Evolutionary conservation across 2,888 invertebrate species (phyloP).

Genomic region (Pyralis farinalis): DNA sequence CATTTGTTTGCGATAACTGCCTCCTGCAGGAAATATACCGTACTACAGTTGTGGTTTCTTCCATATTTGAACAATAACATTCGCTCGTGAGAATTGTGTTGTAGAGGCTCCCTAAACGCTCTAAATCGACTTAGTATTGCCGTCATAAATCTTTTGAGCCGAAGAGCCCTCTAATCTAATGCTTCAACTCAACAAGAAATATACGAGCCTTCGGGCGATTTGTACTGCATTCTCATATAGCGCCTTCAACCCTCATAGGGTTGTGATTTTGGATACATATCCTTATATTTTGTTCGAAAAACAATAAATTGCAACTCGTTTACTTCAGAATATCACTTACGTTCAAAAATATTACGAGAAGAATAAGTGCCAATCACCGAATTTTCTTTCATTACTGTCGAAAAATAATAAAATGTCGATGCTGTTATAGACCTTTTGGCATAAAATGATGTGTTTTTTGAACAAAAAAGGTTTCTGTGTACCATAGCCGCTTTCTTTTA

Average conservation of each 20-base stretch:
- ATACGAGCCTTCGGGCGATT: slow-evolving; percentile 47
- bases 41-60: not conserved
- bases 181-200: slow-evolving; percentile 53
- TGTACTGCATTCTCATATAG: slow-evolving; percentile 42
- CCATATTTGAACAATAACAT: slow-evolving; percentile 19
- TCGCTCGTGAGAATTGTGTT: slow-evolving; percentile 22
- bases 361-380: no score
- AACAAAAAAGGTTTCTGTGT: no score
- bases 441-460: no score
- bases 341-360: no score
- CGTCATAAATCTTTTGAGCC: slow-evolving; percentile 60
- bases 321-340: no score
- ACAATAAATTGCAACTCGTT: not conserved
- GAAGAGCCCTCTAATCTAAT: slow-evolving; percentile 57
- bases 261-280: slow-evolving; percentile 1
- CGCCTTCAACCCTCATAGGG: slow-evolving; percentile 2
- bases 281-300: not conserved
- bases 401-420: no score
- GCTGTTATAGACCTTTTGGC: no score
- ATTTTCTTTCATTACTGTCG: no score
- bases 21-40: not conserved
- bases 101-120: slow-evolving; percentile 38
- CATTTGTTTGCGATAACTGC: slow-evolving; percentile 3
- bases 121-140: slow-evolving; percentile 55
- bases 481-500: no score